A percentile compares a stretch with the other conserved stretches of the same genome.
phyloP scores from a whole-genome alignment of 1,140 invertebrate genomes.

The Apis florea region DNA sequence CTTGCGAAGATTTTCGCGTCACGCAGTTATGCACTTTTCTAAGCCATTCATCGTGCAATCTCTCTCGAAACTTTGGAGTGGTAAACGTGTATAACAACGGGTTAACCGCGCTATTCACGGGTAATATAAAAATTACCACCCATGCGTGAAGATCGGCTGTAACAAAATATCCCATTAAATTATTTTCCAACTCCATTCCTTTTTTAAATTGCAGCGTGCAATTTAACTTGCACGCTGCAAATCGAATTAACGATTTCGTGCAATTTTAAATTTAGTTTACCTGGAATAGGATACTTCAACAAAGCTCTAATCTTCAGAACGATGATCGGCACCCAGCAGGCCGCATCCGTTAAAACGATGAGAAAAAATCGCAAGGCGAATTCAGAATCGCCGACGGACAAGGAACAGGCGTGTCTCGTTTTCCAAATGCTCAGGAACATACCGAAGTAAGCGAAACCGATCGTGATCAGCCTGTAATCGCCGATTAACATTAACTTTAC shows the following conservation, averaged over 20 bases:
- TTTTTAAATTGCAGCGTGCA: too few relatives aligned
- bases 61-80: slow-evolving; percentile 84
- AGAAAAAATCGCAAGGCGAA: slow-evolving; percentile 88
- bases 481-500: slow-evolving; percentile 47
- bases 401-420: slow-evolving; percentile 82
- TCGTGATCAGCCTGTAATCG: slow-evolving; percentile 82
- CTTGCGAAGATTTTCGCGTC: slow-evolving; percentile 63
- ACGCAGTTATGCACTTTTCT: slow-evolving; percentile 60
- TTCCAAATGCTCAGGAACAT: slow-evolving; percentile 85
- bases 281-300: slow-evolving; percentile 74
- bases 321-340: slow-evolving; percentile 89
- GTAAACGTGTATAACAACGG: slow-evolving; percentile 91
- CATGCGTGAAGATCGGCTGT: slow-evolving; percentile 86
- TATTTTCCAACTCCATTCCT: too few relatives aligned
- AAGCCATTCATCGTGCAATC: slow-evolving; percentile 73
- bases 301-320: slow-evolving; percentile 85
- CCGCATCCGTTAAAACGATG: slow-evolving; percentile 87
- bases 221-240: too few relatives aligned
- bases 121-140: slow-evolving; percentile 89
- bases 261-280: slow-evolving; percentile 60
- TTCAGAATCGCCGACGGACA: slow-evolving; percentile 84
- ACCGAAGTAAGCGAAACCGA: slow-evolving; percentile 83
- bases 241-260: too few relatives aligned
- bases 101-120: slow-evolving; percentile 90
- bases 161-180: slow-evolving; percentile 35